Evolutionary conservation across 2,113 vertebrate genomes (phyloP).

Genomic region (Anoplopoma fimbria): DNA sequence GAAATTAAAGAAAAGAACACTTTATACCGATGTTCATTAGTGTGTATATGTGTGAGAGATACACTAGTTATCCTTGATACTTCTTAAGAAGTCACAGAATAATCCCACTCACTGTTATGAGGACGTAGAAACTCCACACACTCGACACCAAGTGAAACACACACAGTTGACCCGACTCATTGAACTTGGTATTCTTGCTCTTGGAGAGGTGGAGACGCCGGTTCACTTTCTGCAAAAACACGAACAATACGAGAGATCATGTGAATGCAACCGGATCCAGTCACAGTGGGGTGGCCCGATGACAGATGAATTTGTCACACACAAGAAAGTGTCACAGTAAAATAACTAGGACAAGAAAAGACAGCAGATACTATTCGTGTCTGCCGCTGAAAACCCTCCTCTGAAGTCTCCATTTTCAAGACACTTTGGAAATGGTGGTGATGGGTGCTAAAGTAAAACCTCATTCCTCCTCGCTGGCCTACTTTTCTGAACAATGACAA

Average conservation of each 20-base stretch:
- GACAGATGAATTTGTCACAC: constrained; percentile 4
- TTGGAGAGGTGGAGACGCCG: constrained; percentile 98
- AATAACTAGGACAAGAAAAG: constrained; percentile 36
- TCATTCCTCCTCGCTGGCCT: constrained; percentile 33
- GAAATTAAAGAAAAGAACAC: not conserved
- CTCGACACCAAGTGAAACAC: constrained; percentile 94
- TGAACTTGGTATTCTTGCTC: constrained; percentile 98
- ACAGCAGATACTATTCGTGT: constrained; percentile 42
- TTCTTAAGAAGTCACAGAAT: not conserved
- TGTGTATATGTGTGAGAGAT: not conserved
- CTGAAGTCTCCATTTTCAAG: constrained; percentile 49
- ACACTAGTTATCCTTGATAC: not conserved
- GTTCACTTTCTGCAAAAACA: constrained; percentile 93
- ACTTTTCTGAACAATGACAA: constrained; percentile 60
- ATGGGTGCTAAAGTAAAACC: constrained; percentile 55
- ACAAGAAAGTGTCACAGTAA: constrained; percentile 40
- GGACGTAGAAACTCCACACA: constrained; percentile 93
- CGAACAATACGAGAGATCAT: constrained; percentile 29
- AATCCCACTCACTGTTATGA: constrained; percentile 87
- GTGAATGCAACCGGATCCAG: constrained; percentile 9
- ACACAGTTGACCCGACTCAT: constrained; percentile 96
- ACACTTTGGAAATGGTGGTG: constrained; percentile 17
- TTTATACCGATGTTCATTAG: not conserved
- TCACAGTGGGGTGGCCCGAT: not conserved
- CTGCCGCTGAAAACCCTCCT: constrained; percentile 31